Percentiles rank a stretch among this genome's conserved stretches.
These are phyloP conservation scores for Dreissena rostriformis DNA, from an alignment of 1,140 invertebrate species.

Conservation along the genomic window DNA sequence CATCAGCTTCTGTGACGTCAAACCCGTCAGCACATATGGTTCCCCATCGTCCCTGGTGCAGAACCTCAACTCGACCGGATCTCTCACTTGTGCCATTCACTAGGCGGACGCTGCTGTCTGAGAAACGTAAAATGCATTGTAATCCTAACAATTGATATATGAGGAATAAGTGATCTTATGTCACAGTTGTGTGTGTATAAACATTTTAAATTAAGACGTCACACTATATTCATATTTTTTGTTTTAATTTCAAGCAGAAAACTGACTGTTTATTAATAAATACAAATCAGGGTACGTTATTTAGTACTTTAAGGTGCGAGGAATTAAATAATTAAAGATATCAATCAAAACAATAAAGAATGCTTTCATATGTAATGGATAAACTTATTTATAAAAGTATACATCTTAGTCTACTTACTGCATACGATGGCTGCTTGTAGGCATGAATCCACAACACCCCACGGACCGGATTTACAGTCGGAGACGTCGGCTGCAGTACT, in stretches of 20 bases:
- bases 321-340: too few species aligned
- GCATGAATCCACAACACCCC: too few species aligned
- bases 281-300: background rate
- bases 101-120: constrained; percentile 24
- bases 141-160: background rate
- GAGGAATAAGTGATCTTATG: background rate
- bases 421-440: too few species aligned
- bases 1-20: constrained; percentile 62
- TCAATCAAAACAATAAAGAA: too few species aligned
- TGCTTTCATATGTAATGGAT: too few species aligned
- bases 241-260: too few species aligned
- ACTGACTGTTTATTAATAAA: background rate
- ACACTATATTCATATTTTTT: too few species aligned
- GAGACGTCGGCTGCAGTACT: too few species aligned
- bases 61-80: constrained; percentile 43
- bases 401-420: too few species aligned
- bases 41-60: constrained; percentile 61
- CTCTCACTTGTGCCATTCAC: constrained; percentile 27
- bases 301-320: background rate
- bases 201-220: background rate
- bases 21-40: constrained; percentile 71
- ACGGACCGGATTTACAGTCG: too few species aligned
- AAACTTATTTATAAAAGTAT: too few species aligned
- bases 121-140: background rate
- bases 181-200: background rate